Evolutionary conservation across 2,113 vertebrate species (phyloP), one percentile per base, ranked within the genome.

Genomic region (Scolopax mira): DNA sequence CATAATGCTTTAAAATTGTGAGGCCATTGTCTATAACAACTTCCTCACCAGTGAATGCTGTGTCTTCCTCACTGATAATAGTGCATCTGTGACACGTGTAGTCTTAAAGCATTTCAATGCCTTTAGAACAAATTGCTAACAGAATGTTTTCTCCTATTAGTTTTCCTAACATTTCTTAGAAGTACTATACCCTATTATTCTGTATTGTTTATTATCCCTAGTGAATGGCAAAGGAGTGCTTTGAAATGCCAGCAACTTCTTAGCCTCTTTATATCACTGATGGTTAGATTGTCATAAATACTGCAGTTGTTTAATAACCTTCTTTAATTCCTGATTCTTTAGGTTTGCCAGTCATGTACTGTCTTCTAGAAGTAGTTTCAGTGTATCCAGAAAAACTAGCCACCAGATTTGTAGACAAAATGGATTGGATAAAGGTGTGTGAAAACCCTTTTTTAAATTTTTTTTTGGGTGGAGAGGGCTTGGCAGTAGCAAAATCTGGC

Each of bases 341-440:
- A 99, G 99, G 99, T 89, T 98, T 99, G 85, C 98, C 99, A 21
- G 99, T 99, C 69, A 99, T 99, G 99, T 99, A 99, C 96, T 99
- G 99, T 97, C 98, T 99, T 4, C 88, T 99, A 92, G 99, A 99
- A 97, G 98, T 99, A 91, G 98, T 99, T 92, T 99, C 99, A 13
- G 99, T 99, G 35, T 99, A 98, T 95, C 99, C 99, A 41, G 98
- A 99, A 94, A 99, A 99, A 94, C 97, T 99, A 82, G 99, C 99
- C 54, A 86, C 97, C 33, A 98, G 98, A 97, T 99, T 99, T 97
- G 94, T 98, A 65, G 98, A 99, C 91, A 99, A 98, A 98, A 99
- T 99, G 66, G 99, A 99, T 94, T 99, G 99, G 99, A 99, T 99
- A 94, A 99, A 99, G 98, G 99, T 99, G 97, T 48, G 66, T 65